phyloP scores from a whole-genome alignment of 37 sponge, comb jelly and placozoan genomes.

The Haliclona indistincta region DNA sequence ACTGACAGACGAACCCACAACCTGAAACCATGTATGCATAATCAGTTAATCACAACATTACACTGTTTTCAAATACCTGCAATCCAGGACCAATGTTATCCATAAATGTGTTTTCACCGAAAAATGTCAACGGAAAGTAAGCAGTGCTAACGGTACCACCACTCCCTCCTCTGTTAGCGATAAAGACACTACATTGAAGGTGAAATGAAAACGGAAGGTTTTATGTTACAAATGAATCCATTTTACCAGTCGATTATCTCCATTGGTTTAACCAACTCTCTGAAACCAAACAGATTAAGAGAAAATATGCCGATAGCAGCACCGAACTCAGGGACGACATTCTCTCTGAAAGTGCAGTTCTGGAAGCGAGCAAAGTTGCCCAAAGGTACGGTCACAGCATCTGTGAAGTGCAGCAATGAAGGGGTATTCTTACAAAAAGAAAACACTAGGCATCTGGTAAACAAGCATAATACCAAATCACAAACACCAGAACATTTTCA shows the following conservation, averaged over 20 bases:
- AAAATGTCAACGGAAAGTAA: conserved; percentile 27
- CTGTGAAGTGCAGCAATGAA: too few species aligned
- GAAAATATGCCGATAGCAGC: background rate
- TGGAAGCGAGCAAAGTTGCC: background rate
- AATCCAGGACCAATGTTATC: conserved; percentile 30
- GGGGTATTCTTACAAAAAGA: too few species aligned
- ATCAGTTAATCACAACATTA: too few species aligned
- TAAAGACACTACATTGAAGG: background rate
- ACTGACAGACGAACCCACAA: background rate
- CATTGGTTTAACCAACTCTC: background rate
- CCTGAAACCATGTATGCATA: too few species aligned
- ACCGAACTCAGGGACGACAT: background rate
- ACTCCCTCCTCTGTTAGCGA: background rate
- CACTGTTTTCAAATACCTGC: background rate
- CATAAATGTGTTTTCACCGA: conserved; percentile 20
- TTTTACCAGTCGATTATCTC: conserved; percentile 9
- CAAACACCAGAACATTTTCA: too few species aligned
- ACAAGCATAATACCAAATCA: too few species aligned
- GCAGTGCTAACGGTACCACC: conserved; percentile 13
- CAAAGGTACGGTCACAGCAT: too few species aligned
- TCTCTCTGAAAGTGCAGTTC: background rate
- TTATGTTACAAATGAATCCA: background rate
- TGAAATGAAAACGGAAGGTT: background rate
- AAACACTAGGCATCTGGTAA: too few species aligned
- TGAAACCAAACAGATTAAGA: background rate